phyloP scores from a whole-genome alignment of 2,888 invertebrate genomes.

The Pegoplata infirma region DNA sequence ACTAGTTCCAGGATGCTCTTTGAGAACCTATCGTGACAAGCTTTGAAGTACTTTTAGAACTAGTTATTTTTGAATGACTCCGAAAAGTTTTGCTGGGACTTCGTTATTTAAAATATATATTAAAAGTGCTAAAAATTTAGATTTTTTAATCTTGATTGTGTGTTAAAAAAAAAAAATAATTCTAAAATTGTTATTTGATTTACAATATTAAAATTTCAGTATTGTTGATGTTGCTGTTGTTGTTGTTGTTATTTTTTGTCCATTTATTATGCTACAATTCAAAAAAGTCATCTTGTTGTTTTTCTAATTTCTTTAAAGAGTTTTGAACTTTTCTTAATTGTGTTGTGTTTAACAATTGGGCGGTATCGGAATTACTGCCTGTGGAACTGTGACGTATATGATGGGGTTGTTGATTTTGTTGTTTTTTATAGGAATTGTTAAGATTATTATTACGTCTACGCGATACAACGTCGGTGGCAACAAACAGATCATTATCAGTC shows the following conservation, averaged over 20 bases:
- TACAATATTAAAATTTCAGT: slow-evolving; percentile 47
- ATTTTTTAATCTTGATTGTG: slow-evolving; percentile 16
- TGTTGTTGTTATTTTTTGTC: slow-evolving; percentile 6
- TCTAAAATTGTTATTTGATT: slow-evolving; percentile 35
- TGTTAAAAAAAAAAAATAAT: slow-evolving; percentile 22
- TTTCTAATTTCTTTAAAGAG: slow-evolving; percentile 88
- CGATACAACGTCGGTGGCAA: slow-evolving; percentile 71
- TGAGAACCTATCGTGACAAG: too few species aligned
- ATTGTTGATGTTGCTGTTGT: slow-evolving; percentile 14
- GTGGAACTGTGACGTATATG: slow-evolving; percentile 77
- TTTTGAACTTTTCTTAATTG: slow-evolving; percentile 89
- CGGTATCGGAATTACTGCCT: slow-evolving; percentile 80
- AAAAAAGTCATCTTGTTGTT: slow-evolving; percentile 93
- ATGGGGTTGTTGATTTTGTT: slow-evolving; percentile 69
- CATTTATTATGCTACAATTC: slow-evolving; percentile 86
- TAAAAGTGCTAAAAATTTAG: slow-evolving; percentile 16
- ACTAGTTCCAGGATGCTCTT: too few species aligned
- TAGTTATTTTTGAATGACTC: too few species aligned
- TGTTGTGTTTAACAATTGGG: slow-evolving; percentile 82
- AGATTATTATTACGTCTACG: slow-evolving; percentile 71
- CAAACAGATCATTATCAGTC: slow-evolving; percentile 74
- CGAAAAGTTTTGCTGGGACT: too few species aligned
- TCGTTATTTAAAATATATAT: too few species aligned
- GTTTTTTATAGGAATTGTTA: slow-evolving; percentile 74
- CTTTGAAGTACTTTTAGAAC: too few species aligned